Evolutionary conservation across 2,888 invertebrate species (phyloP), one percentile per base, ranked within the genome.

Genomic region (Apotomis capreana): DNA sequence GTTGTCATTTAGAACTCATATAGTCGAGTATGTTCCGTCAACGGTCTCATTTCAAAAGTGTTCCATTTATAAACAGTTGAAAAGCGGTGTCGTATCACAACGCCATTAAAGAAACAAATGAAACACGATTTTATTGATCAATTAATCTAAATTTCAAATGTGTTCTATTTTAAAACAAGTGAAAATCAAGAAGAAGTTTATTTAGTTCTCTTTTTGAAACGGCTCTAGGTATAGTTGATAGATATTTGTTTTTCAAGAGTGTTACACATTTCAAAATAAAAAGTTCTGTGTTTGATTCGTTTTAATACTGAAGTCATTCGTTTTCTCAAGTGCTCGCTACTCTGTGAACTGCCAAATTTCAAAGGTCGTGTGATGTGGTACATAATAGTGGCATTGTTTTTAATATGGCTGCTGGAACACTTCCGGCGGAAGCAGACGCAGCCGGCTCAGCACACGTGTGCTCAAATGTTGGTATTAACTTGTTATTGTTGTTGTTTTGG

Each of bases 331-430:
- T 68, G 69, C 59, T 71, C 68, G 78, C 62, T 71, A 68, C 77
- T 80, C 78, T 80, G 77, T 81, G 77, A 70, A 74, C 78, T 76
- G 78, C 79, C 78, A 77, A 78, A 78, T 76, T 77, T 77, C 75
- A 78, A 77, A 78, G 78, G 79, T 79, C 76, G 78, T 76, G 78
- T 79, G 81, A 92, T 93, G 92, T 93, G 92, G 92, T 90, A 84
- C 79, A 81, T 90, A 80, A 82, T 89, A 76, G 84, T 88, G 81
- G 84, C 85, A 79, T 85, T 92, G 86, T 87, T 89, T 86, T 79
- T 91, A 83, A 84, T 92, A 87, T 93, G 92, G 92, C 85, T 91
- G 84, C 79, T 90, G 81, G 89, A 88, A 80, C 80, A 79, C 77
- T 86, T 90, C 88, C 89, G 92, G 75, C 89, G 90, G 90, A 90